Evolutionary conservation across 1,140 invertebrate species (phyloP).

Genomic region (Eumaeus atala): DNA sequence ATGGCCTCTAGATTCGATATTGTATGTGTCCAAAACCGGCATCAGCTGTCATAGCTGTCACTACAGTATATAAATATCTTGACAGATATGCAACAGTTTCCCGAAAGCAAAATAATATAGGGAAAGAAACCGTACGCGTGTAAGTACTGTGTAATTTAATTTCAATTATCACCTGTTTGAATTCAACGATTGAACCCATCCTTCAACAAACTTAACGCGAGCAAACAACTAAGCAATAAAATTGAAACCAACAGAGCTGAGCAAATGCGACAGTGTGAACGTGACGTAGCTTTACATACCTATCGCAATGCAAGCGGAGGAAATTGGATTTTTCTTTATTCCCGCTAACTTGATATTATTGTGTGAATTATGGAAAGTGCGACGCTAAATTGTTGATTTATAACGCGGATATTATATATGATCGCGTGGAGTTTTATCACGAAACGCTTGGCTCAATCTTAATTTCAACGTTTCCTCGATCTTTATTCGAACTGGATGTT

Average conservation of each 20-base stretch:
- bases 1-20: too few relatives aligned
- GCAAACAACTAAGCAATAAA: background rate
- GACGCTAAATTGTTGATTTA: conserved; percentile 59
- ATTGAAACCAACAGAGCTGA: conserved; percentile 17
- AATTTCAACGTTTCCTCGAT: background rate
- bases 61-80: too few relatives aligned
- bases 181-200: too few relatives aligned
- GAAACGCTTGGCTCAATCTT: background rate
- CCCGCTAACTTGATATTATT: conserved; percentile 33
- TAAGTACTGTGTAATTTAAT: too few relatives aligned
- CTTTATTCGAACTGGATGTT: background rate
- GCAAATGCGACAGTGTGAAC: conserved; percentile 23
- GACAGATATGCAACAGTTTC: too few relatives aligned
- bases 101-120: too few relatives aligned
- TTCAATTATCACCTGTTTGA: too few relatives aligned
- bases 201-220: too few relatives aligned
- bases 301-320: conserved; percentile 42
- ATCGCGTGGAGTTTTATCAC: conserved; percentile 24
- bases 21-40: too few relatives aligned
- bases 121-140: too few relatives aligned
- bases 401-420: conserved; percentile 36
- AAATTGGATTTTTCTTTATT: conserved; percentile 66
- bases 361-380: conserved; percentile 64
- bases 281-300: conserved; percentile 23
- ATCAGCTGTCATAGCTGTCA: too few relatives aligned